phyloP scores from a whole-genome alignment of 2,888 invertebrate species.

The Rhagonycha lutea region DNA sequence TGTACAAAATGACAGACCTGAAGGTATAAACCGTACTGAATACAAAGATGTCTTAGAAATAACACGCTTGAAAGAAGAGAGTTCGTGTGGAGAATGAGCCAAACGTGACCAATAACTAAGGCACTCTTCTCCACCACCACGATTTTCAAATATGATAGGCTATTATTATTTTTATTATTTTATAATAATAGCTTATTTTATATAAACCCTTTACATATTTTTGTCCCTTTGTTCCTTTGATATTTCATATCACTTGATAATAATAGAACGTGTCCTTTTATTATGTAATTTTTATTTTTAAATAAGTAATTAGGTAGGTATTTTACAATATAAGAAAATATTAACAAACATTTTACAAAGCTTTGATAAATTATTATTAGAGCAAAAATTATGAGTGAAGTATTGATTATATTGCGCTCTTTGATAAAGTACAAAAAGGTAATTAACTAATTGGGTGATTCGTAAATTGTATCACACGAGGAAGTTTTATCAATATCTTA shows the following conservation, averaged over 20 bases:
- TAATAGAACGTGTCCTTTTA: background rate
- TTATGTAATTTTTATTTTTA: background rate
- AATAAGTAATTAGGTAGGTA: background rate
- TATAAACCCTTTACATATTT: background rate
- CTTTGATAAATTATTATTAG: background rate
- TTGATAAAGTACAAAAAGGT: background rate
- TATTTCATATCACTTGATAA: no score
- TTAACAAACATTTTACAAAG: background rate
- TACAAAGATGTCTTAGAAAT: slow-evolving; percentile 35
- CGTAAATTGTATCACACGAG: background rate
- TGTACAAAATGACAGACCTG: slow-evolving; percentile 32
- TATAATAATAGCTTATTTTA: background rate
- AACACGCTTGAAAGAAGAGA: slow-evolving; percentile 36
- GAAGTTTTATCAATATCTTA: background rate
- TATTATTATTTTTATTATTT: background rate
- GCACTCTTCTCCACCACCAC: slow-evolving; percentile 9
- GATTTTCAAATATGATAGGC: slow-evolving; percentile 11
- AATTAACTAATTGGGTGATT: background rate
- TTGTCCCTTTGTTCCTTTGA: background rate
- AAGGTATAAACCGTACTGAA: slow-evolving; percentile 36
- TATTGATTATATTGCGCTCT: background rate
- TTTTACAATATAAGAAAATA: background rate
- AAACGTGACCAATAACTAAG: slow-evolving; percentile 37
- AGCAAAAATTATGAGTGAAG: background rate
- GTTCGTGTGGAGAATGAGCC: slow-evolving; percentile 35